Evolutionary conservation across 2,113 vertebrate species (phyloP).

Genomic region (Oreochromis niloticus): DNA sequence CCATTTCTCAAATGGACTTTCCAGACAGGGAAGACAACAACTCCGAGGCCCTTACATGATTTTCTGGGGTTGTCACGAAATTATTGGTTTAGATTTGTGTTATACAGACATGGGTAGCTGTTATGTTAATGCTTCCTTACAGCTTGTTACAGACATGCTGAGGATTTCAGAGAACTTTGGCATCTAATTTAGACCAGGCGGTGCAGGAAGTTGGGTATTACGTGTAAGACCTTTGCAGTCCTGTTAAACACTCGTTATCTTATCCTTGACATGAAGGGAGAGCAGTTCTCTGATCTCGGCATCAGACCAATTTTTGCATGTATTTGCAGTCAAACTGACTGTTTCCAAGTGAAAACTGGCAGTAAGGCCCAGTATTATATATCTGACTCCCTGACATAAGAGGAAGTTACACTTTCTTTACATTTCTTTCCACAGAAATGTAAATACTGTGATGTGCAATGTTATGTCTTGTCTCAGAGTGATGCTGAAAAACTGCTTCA

Average conservation of each 20-base stretch:
- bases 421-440: background rate
- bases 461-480: background rate
- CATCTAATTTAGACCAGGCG: background rate
- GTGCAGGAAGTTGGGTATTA: background rate
- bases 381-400: background rate
- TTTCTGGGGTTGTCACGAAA: background rate
- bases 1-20: background rate
- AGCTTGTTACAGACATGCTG: background rate
- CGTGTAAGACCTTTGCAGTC: background rate
- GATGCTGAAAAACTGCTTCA: background rate
- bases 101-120: background rate
- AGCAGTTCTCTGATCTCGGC: background rate
- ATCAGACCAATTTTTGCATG: background rate
- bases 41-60: background rate
- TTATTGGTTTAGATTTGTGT: background rate
- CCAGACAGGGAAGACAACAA: background rate
- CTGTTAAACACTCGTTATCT: background rate
- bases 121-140: background rate
- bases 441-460: background rate
- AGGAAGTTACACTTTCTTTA: background rate
- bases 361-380: background rate
- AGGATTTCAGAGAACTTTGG: background rate
- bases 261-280: background rate
- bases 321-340: background rate
- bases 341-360: background rate